phyloP scores from a whole-genome alignment of 2,888 invertebrate genomes.

The Entomobrya proxima region DNA sequence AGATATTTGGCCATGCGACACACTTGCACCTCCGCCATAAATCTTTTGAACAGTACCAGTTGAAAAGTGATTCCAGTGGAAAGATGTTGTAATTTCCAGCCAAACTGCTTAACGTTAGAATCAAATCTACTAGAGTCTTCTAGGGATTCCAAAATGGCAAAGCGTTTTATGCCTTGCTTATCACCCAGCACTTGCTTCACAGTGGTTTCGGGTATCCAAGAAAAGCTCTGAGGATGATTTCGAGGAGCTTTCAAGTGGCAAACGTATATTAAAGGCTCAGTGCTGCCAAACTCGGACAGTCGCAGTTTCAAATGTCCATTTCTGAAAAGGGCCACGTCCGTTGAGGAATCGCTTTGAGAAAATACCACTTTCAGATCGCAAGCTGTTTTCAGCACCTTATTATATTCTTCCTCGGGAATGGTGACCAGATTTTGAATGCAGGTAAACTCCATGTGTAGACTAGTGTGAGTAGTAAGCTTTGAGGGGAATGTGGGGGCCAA shows the following conservation, averaged over 20 bases:
- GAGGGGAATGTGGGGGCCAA: too few relatives aligned
- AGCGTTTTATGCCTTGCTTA: not conserved
- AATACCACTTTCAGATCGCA: not conserved
- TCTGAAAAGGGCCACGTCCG: not conserved
- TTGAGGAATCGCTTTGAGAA: not conserved
- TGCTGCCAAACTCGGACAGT: not conserved
- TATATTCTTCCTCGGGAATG: not conserved
- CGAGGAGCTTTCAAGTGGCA: not conserved
- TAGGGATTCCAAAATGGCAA: not conserved
- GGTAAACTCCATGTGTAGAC: not conserved
- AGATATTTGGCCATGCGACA: not conserved
- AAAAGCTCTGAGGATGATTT: not conserved
- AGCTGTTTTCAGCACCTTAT: not conserved
- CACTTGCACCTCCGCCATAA: not conserved
- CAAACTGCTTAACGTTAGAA: not conserved
- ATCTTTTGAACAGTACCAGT: not conserved
- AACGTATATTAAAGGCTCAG: not conserved
- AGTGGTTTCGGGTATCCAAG: not conserved
- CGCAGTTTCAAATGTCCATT: not conserved
- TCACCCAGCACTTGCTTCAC: not conserved
- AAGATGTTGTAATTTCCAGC: not conserved
- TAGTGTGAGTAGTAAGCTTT: too few relatives aligned
- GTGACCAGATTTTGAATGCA: not conserved
- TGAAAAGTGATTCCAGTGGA: not conserved
- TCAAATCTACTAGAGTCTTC: not conserved